These are phyloP conservation scores for Irena cyanogastra DNA, from an alignment of 2,113 vertebrate species.

Conservation along the genomic window DNA sequence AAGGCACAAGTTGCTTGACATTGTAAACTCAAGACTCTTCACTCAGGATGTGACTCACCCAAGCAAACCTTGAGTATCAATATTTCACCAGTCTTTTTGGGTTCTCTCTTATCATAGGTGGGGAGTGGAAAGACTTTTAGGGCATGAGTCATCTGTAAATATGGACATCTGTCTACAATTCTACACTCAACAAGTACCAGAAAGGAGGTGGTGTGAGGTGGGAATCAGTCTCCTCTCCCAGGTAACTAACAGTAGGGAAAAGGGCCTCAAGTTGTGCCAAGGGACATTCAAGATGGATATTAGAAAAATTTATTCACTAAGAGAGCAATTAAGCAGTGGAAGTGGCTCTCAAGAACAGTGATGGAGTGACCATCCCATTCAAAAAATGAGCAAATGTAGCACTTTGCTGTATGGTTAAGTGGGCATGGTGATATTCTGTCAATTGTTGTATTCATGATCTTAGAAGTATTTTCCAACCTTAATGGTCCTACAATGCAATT, in stretches of 20 bases:
- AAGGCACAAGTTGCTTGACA: not conserved
- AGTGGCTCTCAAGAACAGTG: not conserved
- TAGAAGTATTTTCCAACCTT: not conserved
- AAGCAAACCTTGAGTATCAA: not conserved
- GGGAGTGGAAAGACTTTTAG: not conserved
- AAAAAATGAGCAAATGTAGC: not conserved
- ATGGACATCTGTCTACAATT: not conserved
- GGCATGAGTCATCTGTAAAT: not conserved
- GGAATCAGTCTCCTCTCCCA: not conserved
- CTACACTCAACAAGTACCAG: not conserved
- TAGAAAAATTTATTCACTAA: not conserved
- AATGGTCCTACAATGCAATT: not conserved
- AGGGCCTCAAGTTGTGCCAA: not conserved
- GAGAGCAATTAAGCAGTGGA: not conserved
- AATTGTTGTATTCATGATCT: not conserved
- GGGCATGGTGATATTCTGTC: not conserved
- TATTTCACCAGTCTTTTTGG: not conserved
- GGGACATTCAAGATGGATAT: not conserved
- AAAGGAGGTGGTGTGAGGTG: not conserved
- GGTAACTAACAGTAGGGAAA: not conserved
- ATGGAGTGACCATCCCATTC: not conserved
- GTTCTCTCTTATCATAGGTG: not conserved
- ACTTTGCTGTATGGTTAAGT: not conserved
- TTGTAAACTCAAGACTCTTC: not conserved
- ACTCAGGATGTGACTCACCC: not conserved